These are phyloP conservation scores for Noctuana brunneofusca DNA, from an alignment of 2,888 invertebrate species.

Conservation along the genomic window DNA sequence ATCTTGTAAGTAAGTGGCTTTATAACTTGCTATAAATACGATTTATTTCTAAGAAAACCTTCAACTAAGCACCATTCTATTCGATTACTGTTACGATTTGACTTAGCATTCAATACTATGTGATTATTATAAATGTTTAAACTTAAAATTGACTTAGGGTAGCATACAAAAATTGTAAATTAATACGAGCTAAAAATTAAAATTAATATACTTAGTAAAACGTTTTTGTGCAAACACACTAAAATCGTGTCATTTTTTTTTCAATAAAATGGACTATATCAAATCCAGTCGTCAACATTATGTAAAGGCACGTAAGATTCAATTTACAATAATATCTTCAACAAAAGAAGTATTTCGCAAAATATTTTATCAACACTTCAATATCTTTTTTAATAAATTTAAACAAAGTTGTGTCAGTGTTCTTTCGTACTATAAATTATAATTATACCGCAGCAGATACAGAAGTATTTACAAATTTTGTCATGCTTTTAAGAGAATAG, in stretches of 20 bases:
- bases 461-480: constrained; percentile 23
- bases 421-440: constrained; percentile 19
- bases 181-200: constrained; percentile 61
- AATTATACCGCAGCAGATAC: constrained; percentile 29
- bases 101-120: constrained; percentile 77
- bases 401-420: constrained; percentile 22
- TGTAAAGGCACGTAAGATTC: constrained; percentile 80
- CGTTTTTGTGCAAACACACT: constrained; percentile 76
- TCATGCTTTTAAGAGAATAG: constrained; percentile 8
- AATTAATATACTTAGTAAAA: constrained; percentile 68
- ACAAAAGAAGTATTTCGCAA: constrained; percentile 40
- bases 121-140: constrained; percentile 67
- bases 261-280: constrained; percentile 67
- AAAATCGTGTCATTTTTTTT: constrained; percentile 63
- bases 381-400: constrained; percentile 24
- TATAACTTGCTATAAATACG: constrained; percentile 68
- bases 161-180: constrained; percentile 65
- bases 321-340: constrained; percentile 69
- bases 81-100: constrained; percentile 76
- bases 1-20: constrained; percentile 55
- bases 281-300: constrained; percentile 74
- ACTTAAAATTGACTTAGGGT: constrained; percentile 71
- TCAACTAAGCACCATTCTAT: constrained; percentile 82
- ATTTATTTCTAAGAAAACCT: constrained; percentile 68
- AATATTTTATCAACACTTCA: constrained; percentile 28